Evolutionary conservation across 2,888 invertebrate species (phyloP).

Genomic region (Zhuqinia jingwanae): DNA sequence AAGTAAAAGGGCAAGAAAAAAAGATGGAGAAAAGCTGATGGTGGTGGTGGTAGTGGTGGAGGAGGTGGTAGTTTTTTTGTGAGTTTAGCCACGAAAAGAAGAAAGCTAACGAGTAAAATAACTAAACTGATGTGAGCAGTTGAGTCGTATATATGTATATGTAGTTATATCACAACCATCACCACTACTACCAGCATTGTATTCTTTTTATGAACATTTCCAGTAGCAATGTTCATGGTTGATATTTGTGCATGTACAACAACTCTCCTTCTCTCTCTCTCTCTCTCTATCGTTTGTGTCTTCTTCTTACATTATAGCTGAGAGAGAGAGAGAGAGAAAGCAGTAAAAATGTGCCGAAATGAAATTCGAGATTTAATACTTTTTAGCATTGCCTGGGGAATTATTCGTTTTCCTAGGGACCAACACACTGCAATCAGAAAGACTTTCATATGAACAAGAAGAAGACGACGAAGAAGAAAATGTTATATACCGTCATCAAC

Average conservation of each 20-base stretch:
- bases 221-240: conserved; percentile 16
- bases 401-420: conserved; percentile 79
- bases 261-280: not conserved
- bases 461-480: conserved; percentile 35
- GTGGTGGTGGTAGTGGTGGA: not conserved
- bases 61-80: conserved; percentile 34
- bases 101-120: conserved; percentile 65
- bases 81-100: conserved; percentile 48
- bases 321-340: conserved; percentile 55
- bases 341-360: conserved; percentile 80
- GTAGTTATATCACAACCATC: conserved; percentile 2
- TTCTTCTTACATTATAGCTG: conserved; percentile 11
- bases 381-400: conserved; percentile 79
- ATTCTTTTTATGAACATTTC: conserved; percentile 23
- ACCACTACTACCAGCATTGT: conserved; percentile 20
- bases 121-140: conserved; percentile 9
- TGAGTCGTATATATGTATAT: not conserved
- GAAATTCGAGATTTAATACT: conserved; percentile 80
- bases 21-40: conserved; percentile 43
- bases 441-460: conserved; percentile 75
- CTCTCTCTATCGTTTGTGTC: not conserved
- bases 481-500: conserved; percentile 50
- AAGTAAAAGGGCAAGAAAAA: conserved; percentile 74
- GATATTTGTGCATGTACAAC: conserved; percentile 55
- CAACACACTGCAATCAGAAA: conserved; percentile 79